A percentile compares a stretch with the other conserved stretches of the same genome.
Evolutionary conservation across 2,113 vertebrate genomes (phyloP).

Genomic region (Merops nubicus): DNA sequence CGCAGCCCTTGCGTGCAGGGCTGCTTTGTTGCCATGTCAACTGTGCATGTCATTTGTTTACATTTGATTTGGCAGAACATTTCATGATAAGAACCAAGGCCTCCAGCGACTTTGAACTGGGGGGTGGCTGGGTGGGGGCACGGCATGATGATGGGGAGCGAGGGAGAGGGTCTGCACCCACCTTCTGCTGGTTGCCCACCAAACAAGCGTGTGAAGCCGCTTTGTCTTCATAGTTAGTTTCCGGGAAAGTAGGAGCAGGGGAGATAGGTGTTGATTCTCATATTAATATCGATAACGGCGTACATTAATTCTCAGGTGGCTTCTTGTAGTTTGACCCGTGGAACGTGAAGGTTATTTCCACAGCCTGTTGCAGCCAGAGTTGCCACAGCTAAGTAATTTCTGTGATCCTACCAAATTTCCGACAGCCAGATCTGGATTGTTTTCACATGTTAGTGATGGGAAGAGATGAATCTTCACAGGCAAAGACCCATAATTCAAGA

Average conservation of each 20-base stretch:
- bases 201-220: accelerated
- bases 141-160: accelerated
- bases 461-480: conserved; percentile 10
- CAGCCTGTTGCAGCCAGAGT: background rate
- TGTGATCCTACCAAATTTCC: background rate
- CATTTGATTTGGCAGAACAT: conserved; percentile 73
- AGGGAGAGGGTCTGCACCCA: background rate
- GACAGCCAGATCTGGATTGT: background rate
- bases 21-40: conserved; percentile 76
- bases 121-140: background rate
- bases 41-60: conserved; percentile 77
- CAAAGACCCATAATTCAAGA: background rate
- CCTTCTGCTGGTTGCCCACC: background rate
- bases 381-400: background rate
- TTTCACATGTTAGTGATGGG: background rate
- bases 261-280: background rate
- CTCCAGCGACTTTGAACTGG: conserved; percentile 62
- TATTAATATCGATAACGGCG: accelerated
- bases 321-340: background rate
- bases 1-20: conserved; percentile 44
- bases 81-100: conserved; percentile 73
- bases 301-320: background rate
- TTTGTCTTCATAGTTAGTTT: background rate
- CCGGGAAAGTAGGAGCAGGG: background rate
- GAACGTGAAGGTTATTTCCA: conserved; percentile 18